Evolutionary conservation across 2,797 vertebrate genomes (phyloP), one percentile per base, ranked within the genome.

Genomic region (Sebastolobus alascanus): DNA sequence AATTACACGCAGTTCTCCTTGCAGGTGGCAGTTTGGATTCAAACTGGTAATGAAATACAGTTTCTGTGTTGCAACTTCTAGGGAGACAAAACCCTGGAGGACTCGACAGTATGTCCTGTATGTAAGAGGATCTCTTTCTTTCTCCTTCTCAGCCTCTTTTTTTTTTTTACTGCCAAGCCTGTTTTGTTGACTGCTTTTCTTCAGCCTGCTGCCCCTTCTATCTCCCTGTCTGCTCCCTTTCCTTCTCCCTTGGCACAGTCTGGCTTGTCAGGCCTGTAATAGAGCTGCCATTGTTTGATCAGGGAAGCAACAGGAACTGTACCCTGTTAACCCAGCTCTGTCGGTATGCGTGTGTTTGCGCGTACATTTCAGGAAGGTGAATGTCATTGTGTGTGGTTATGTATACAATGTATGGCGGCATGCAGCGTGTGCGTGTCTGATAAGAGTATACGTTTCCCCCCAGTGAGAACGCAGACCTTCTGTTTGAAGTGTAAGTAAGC

Each of bases 211-310:
- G 80, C 83, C 83, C 77, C 75, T 73, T 90, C 85, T 84, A 81
- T 91, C 82, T 80, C 73, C 84, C 83, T 82, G 83, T 87, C 88
- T 90, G 73, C 81, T 84, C 79, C 67, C 76, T 77, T 87, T 88
- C 76, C 83, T 83, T 82, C 73, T 73, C 89, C 63, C 80, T 82
- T 80, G 73, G 87, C 88, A 89, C 83, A 91, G 90, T 91, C 90
- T 89, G 89, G 90, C 85, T 93, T 93, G 93, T 95, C 86, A 90
- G 93, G 90, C 77, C 91, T 93, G 93, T 96, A 95, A 96, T 95
- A 95, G 90, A 95, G 95, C 93, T 90, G 85, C 93, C 91, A 96
- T 96, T 96, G 95, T 96, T 94, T 90, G 84, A 94, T 92, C 87
- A 87, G 89, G 87, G 88, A 93, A 91, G 93, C 94, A 92, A 94